Percentiles rank a stretch among this genome's conserved stretches.
These are phyloP conservation scores for Agonum fuliginosum DNA, from an alignment of 2,888 invertebrate genomes.

Conservation along the genomic window DNA sequence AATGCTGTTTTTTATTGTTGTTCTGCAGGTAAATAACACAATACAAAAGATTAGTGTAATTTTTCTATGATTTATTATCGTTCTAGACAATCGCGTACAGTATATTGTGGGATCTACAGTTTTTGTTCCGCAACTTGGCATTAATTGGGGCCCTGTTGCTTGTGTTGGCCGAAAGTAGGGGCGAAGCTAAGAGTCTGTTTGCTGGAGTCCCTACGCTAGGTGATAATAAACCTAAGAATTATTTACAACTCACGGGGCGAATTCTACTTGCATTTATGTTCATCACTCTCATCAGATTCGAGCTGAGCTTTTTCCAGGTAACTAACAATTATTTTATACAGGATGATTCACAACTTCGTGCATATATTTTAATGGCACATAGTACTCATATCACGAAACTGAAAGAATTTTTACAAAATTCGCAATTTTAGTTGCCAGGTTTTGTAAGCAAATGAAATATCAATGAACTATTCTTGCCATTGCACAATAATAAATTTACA, in stretches of 20 bases:
- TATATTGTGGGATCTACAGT: constrained; percentile 98
- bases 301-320: constrained; percentile 91
- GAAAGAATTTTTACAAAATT: too few relatives aligned
- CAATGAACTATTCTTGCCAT: too few relatives aligned
- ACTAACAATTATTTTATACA: not conserved
- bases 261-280: constrained; percentile 99
- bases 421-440: too few relatives aligned
- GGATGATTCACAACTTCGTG: too few relatives aligned
- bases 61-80: constrained; percentile 62
- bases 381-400: not conserved
- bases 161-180: constrained; percentile 96
- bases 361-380: not conserved
- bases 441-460: too few relatives aligned
- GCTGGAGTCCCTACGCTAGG: constrained; percentile 95
- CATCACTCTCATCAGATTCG: constrained; percentile 95
- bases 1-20: constrained; percentile 94
- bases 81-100: constrained; percentile 93
- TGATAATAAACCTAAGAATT: constrained; percentile 97
- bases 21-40: constrained; percentile 84
- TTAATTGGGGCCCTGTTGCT: constrained; percentile 97
- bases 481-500: too few relatives aligned
- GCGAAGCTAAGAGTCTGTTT: constrained; percentile 95
- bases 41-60: not conserved
- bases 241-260: constrained; percentile 96
- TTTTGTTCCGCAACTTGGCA: constrained; percentile 96